phyloP scores from a whole-genome alignment of 2,113 vertebrate genomes.

The Syrmaticus mikado region DNA sequence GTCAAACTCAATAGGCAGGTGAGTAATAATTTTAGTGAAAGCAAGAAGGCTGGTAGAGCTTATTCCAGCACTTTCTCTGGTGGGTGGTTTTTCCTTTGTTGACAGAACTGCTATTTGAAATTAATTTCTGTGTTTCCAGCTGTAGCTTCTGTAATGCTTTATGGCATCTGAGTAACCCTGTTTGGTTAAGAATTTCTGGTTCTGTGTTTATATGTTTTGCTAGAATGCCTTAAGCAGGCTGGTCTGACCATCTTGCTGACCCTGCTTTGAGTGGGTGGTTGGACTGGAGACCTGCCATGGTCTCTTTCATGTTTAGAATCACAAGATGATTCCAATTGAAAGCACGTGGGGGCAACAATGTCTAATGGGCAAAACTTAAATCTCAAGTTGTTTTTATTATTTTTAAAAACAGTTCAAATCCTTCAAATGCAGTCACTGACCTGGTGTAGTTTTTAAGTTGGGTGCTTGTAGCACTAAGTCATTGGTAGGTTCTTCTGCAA shows the following conservation, averaged over 20 bases:
- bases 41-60: rapidly evolving
- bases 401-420: background rate
- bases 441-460: background rate
- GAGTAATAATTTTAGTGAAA: background rate
- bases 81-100: background rate
- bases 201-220: background rate
- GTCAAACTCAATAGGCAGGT: conserved; percentile 98
- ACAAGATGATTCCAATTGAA: too few species aligned
- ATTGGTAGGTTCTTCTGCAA: background rate
- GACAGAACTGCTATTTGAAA: background rate
- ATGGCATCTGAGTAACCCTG: background rate
- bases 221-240: background rate
- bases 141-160: background rate
- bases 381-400: background rate
- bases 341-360: background rate
- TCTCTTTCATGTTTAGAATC: background rate
- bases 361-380: background rate
- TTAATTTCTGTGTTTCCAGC: background rate
- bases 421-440: background rate
- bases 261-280: background rate
- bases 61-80: background rate
- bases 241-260: background rate
- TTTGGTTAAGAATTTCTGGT: background rate
- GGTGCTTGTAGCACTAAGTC: background rate
- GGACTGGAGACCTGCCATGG: background rate